Evolutionary conservation across 2,797 vertebrate genomes (phyloP).

Genomic region (Knipowitschia caucasica): DNA sequence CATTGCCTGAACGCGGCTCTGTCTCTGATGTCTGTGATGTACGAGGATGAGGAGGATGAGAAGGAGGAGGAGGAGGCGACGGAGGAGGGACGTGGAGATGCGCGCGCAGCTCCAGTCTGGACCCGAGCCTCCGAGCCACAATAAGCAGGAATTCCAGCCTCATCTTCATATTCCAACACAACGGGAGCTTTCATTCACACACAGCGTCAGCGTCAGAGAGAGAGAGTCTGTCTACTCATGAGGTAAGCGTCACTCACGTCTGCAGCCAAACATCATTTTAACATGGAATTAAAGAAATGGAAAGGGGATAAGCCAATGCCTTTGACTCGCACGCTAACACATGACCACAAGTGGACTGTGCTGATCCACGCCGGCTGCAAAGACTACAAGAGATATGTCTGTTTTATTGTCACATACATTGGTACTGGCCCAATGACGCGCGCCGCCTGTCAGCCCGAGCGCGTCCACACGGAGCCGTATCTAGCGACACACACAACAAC

Average conservation of each 20-base stretch:
- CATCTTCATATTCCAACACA: constrained; percentile 26
- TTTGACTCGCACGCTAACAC: neutral
- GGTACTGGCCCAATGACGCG: neutral
- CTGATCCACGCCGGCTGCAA: neutral
- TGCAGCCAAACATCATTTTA: constrained; percentile 9
- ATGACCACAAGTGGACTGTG: neutral
- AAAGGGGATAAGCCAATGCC: constrained; percentile 14
- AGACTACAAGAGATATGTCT: neutral
- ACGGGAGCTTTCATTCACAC: neutral
- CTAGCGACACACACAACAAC: neutral
- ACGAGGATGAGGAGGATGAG: neutral
- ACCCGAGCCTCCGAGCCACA: constrained; percentile 48
- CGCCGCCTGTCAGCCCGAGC: constrained; percentile 4
- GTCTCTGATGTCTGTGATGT: neutral
- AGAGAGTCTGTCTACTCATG: constrained; percentile 1
- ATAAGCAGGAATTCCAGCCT: constrained; percentile 54
- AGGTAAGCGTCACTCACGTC: constrained; percentile 41
- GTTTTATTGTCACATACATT: neutral
- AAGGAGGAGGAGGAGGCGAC: constrained; percentile 11
- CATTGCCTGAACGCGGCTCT: neutral
- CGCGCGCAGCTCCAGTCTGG: constrained; percentile 70
- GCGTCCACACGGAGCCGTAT: neutral
- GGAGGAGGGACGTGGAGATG: constrained; percentile 38
- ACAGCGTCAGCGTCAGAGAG: neutral
- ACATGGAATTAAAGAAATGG: constrained; percentile 24